phyloP scores from a whole-genome alignment of 2,888 invertebrate genomes.

The Smittia sp. region DNA sequence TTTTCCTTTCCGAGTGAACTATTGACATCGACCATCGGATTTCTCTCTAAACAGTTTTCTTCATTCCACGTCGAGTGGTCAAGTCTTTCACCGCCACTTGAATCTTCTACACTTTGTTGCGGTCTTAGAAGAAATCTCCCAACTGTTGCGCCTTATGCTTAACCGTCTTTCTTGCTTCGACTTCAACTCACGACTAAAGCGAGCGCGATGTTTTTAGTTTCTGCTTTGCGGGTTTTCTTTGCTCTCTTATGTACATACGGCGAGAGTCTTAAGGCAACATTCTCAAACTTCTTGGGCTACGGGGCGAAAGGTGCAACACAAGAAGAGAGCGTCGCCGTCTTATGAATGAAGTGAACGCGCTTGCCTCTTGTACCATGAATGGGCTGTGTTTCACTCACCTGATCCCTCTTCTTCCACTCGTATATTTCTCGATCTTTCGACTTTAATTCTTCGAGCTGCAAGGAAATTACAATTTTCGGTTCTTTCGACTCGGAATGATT shows the following conservation, averaged over 20 bases:
- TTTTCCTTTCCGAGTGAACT: slow-evolving; percentile 17
- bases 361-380: too few species aligned
- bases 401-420: slow-evolving; percentile 19
- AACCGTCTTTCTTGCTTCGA: slow-evolving; percentile 17
- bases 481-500: neutral
- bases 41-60: slow-evolving; percentile 2
- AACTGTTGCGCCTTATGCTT: neutral
- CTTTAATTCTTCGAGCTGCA: slow-evolving; percentile 34
- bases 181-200: slow-evolving; percentile 33
- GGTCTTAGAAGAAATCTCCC: neutral
- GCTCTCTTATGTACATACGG: neutral
- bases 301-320: too few species aligned
- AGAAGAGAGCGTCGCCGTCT: neutral
- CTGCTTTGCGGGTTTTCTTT: neutral
- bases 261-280: too few species aligned
- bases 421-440: slow-evolving; percentile 35
- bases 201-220: neutral
- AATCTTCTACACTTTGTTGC: neutral
- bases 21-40: slow-evolving; percentile 6
- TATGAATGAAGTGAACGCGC: slow-evolving; percentile 23
- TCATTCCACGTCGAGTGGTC: neutral
- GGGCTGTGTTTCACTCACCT: slow-evolving; percentile 18
- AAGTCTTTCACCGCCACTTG: slow-evolving; percentile 28
- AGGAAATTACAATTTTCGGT: neutral
- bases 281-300: too few species aligned